Conservation (phyloP, 1,140 invertebrate species). For the Drosophila tristis region DNA sequence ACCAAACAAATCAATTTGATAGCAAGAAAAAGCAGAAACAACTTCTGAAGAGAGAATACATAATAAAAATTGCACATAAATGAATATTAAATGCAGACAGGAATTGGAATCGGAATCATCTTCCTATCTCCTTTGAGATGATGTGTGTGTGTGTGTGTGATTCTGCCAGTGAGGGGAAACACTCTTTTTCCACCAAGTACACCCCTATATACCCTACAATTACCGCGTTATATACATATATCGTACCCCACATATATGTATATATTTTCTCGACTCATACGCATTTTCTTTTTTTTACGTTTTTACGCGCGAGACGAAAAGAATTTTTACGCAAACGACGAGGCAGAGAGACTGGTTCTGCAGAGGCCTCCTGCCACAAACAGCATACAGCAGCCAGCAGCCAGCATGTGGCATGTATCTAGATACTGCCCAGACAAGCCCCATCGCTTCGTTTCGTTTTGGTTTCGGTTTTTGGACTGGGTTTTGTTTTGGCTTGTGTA, state of each 20-base stretch:
- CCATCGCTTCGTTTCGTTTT: constrained; percentile 25
- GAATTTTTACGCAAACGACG: constrained; percentile 64
- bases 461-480: constrained; percentile 2
- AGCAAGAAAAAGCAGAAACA: constrained; percentile 25
- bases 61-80: constrained; percentile 41
- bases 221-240: neutral
- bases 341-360: constrained; percentile 14
- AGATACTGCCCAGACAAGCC: constrained; percentile 53
- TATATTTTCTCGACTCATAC: constrained; percentile 34
- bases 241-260: neutral
- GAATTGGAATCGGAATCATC: constrained; percentile 8
- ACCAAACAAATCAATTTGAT: constrained; percentile 42
- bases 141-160: too few species aligned
- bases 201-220: too few species aligned
- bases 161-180: too few species aligned
- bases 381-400: neutral
- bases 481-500: constrained; percentile 8
- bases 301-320: constrained; percentile 59
- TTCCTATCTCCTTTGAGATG: constrained; percentile 9
- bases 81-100: constrained; percentile 42
- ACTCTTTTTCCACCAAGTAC: too few species aligned
- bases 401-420: constrained; percentile 44
- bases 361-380: neutral
- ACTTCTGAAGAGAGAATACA: constrained; percentile 15
- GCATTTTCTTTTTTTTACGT: constrained; percentile 53